phyloP scores from a whole-genome alignment of 2,797 vertebrate species.

The Gobio occitaniae region DNA sequence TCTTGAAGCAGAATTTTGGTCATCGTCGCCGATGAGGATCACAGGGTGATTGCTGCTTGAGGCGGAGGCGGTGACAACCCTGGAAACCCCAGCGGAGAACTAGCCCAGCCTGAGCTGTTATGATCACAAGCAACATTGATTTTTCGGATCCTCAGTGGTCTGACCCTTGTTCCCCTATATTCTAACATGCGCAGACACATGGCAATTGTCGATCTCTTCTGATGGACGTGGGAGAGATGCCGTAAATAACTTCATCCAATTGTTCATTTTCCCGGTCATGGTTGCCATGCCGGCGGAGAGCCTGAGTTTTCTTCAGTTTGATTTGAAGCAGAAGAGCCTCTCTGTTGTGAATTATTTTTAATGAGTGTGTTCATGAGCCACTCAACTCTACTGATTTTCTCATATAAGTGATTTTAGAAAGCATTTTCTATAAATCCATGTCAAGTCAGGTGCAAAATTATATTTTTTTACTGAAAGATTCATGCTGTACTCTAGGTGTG shows the following conservation, averaged over 20 bases:
- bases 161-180: slow-evolving; percentile 40
- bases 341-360: slow-evolving; percentile 11
- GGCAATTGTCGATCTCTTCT: slow-evolving; percentile 36
- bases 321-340: slow-evolving; percentile 40
- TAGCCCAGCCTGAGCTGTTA: background rate
- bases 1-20: background rate
- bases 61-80: slow-evolving; percentile 22
- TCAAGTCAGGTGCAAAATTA: slow-evolving; percentile 3
- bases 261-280: slow-evolving; percentile 44
- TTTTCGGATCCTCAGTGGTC: slow-evolving; percentile 23
- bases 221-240: slow-evolving; percentile 30
- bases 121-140: slow-evolving; percentile 38
- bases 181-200: slow-evolving; percentile 38
- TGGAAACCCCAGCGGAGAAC: slow-evolving; percentile 4
- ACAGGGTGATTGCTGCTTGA: background rate
- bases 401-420: background rate
- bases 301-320: slow-evolving; percentile 38
- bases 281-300: slow-evolving; percentile 43
- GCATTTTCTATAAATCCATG: background rate
- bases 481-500: too few species aligned
- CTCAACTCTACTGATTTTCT: background rate
- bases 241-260: slow-evolving; percentile 55
- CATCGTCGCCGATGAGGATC: background rate
- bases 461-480: background rate
- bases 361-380: slow-evolving; percentile 18